phyloP scores from a whole-genome alignment of 2,888 invertebrate species.

The Dorcus parallelipipedus region DNA sequence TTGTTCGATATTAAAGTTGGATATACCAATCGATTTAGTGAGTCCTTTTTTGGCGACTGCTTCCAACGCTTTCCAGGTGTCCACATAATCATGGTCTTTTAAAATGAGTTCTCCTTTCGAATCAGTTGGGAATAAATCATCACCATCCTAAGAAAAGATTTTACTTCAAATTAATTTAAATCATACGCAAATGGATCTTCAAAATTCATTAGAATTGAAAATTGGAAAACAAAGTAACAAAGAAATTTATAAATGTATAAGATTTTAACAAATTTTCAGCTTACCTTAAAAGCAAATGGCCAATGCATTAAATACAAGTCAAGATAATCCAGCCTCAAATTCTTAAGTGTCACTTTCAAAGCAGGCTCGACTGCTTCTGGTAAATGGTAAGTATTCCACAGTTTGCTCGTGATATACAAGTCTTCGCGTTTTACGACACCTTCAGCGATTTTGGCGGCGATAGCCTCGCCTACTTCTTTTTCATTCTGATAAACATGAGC shows the following conservation, averaged over 20 bases:
- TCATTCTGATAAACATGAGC: constrained; percentile 69
- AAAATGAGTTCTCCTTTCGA: constrained; percentile 54
- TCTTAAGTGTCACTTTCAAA: constrained; percentile 63
- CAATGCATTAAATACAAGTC: constrained; percentile 91
- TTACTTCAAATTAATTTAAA: neutral
- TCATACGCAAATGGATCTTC: neutral
- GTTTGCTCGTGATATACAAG: constrained; percentile 66
- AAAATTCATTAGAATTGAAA: neutral
- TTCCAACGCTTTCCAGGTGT: constrained; percentile 81
- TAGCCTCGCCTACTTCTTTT: constrained; percentile 64
- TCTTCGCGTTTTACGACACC: constrained; percentile 68
- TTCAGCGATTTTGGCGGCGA: constrained; percentile 61
- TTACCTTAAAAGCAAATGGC: constrained; percentile 80
- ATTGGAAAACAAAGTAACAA: too few species aligned
- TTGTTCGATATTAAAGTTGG: constrained; percentile 82
- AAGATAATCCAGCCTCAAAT: constrained; percentile 73
- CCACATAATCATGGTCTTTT: constrained; percentile 68
- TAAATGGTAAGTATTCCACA: constrained; percentile 80
- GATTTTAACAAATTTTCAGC: neutral
- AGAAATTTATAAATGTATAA: too few species aligned
- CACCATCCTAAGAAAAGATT: constrained; percentile 56
- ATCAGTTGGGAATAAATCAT: constrained; percentile 60
- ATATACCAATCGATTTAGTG: constrained; percentile 75
- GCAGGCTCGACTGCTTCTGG: constrained; percentile 72
- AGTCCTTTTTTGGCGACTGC: constrained; percentile 65